A percentile compares a stretch with the other conserved stretches of the same genome.
phyloP scores from a whole-genome alignment of 1,140 invertebrate genomes.

The Acromyrmex echinatior region DNA sequence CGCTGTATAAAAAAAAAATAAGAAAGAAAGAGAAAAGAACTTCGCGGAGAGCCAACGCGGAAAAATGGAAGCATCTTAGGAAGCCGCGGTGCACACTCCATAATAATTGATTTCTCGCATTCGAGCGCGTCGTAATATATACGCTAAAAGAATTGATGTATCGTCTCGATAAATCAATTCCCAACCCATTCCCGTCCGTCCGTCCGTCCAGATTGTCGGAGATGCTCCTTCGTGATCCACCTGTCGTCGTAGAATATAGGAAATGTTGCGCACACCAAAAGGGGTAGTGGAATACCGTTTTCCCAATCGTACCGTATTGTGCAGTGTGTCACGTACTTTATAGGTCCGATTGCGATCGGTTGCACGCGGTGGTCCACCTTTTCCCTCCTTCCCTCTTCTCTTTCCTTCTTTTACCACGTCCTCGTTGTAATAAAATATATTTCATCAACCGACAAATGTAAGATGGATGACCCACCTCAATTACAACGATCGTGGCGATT shows the following conservation, averaged over 20 bases:
- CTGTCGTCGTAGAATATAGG: slow-evolving; percentile 50
- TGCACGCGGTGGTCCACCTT: slow-evolving; percentile 14
- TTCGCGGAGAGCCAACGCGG: slow-evolving; percentile 22
- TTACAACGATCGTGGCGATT: slow-evolving; percentile 47
- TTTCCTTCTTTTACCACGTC: not conserved
- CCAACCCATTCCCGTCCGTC: slow-evolving; percentile 7
- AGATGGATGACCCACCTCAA: slow-evolving; percentile 45
- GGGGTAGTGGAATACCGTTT: slow-evolving; percentile 16
- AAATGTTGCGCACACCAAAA: slow-evolving; percentile 8
- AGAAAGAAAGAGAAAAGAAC: slow-evolving; percentile 22
- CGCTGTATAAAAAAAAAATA: slow-evolving; percentile 36
- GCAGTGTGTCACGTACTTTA: slow-evolving; percentile 59
- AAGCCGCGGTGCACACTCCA: slow-evolving; percentile 28
- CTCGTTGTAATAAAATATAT: slow-evolving; percentile 45
- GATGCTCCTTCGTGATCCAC: slow-evolving; percentile 50
- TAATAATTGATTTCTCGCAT: slow-evolving; percentile 60
- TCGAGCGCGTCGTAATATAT: slow-evolving; percentile 28
- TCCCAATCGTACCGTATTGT: slow-evolving; percentile 34
- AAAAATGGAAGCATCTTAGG: slow-evolving; percentile 46
- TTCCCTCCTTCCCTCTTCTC: not conserved
- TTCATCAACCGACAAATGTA: slow-evolving; percentile 43
- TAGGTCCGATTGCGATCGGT: slow-evolving; percentile 55
- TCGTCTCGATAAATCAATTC: slow-evolving; percentile 59
- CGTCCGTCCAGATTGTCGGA: slow-evolving; percentile 21
- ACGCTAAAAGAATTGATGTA: slow-evolving; percentile 60